Evolutionary conservation across 2,888 invertebrate genomes (phyloP), one percentile per base, ranked within the genome.

Genomic region (Apocheima hispidaria): DNA sequence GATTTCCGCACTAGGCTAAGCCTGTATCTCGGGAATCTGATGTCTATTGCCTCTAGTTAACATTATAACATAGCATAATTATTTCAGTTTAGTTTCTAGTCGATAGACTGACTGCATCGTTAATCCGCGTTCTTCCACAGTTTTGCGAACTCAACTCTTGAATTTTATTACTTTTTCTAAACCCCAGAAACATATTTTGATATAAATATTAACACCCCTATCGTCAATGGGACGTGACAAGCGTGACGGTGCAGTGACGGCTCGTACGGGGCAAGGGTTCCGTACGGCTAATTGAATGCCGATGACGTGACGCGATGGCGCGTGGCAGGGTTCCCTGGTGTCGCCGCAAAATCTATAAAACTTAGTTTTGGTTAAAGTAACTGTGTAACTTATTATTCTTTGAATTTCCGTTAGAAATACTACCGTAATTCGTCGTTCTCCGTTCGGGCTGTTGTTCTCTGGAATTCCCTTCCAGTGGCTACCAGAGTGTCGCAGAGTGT

Each of bases 271-370:
- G 58, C 65, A 53, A 63, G 67, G 63, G 64, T 56, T 63, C 61
- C 58, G 66, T 63, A 68, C 69, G 61, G 69, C 68, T 75, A 76
- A 76, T 76, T 73, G 72, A 74, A 71, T 72, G 72, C 46, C 71
- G 70, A 70, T 73, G 75, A 74, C 72, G 70, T 56, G 68, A 65
- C 67, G 63, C 70, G 68, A 72, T 68, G 66, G 59, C 51, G 68
- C 66, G 71, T 70, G 67, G 70, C 71, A 21, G 70, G 69, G 73
- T 66, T 65, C 70, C 67, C 52, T 66, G 50, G 21, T 4, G 21
- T 14, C 43, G 6, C 7, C 0, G 21, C 7, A 26, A 43, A 41
- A 41, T 3, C 43, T 3, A 3, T n/a, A n/a, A 23, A 23, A 18
- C 2, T 16, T 4, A 16, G n/a, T 36, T n/a, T 36, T 36, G 14